Evolutionary conservation across 2,113 vertebrate species (phyloP), one percentile per base, ranked within the genome.

Genomic region (Oryzias javanicus): DNA sequence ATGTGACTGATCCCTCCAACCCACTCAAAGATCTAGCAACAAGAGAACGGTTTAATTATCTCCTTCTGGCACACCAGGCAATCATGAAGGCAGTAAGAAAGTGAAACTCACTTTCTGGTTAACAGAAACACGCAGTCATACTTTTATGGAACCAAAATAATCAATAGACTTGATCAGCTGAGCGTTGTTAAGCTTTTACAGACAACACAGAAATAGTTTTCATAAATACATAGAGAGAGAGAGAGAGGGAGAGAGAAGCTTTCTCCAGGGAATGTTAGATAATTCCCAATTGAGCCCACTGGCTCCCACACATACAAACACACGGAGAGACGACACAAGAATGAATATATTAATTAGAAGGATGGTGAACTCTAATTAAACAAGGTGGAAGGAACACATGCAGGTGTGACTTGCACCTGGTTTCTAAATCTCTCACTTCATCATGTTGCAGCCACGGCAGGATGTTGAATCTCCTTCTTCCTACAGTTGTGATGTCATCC

Each of bases 351-450:
- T 91, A 84, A 92, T 90, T 89, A 89, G 80, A 56, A 76, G 70
- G 79, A 86, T 72, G 73, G 62, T 74, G 71, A 90, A 88, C 89
- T 89, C 82, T 88, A 92, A 91, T 91, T 89, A 90, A 79, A 69
- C 42, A 49, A 78, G 79, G 84, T 84, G 77, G 86, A 86, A 70
- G 68, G 49, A 72, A 72, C 12, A 65, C 67, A 48, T 19, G 64
- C 91, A 92, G 89, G 90, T 92, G 91, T 86, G 70, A 66, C 54
- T 67, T 80, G 82, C 91, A 92, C 87, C 91, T 92, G 88, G 74
- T 76, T 70, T 80, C 58, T 18, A 14, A 70, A 82, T 53, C 25
- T 60, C 68, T 70, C 5, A 7, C 60, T 49, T 72, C 55, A 67
- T 52, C 49, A 44, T 1, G 45, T 72, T 42, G 12, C 53, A 62